Percentiles rank a stretch among this genome's conserved stretches.
phyloP scores from a whole-genome alignment of 2,113 vertebrate genomes.

The Hyla sarda region DNA sequence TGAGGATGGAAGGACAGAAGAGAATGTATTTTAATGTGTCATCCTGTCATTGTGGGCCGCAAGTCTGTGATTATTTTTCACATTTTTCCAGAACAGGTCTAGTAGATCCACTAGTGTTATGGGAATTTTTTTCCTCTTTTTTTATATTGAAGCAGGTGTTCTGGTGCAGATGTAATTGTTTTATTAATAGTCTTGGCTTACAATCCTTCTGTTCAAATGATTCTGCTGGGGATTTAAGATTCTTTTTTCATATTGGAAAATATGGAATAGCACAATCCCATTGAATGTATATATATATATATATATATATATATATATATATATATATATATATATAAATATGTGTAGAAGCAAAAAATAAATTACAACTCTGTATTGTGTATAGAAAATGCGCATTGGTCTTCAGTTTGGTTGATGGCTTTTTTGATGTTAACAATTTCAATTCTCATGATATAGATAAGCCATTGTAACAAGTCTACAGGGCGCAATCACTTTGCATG shows the following conservation, averaged over 20 bases:
- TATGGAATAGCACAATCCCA: neutral
- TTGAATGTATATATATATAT: neutral
- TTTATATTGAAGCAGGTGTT: conserved; percentile 32
- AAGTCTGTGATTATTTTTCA: conserved; percentile 27
- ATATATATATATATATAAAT: too few species aligned
- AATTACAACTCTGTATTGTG: neutral
- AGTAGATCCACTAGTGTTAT: conserved; percentile 25
- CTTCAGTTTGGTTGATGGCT: neutral
- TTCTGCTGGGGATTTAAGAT: neutral
- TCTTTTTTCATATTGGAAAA: neutral
- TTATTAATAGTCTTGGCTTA: conserved; percentile 33
- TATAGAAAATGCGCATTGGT: neutral
- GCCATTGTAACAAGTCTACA: neutral
- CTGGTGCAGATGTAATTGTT: conserved; percentile 31
- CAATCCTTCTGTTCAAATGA: conserved; percentile 29
- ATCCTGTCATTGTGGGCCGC: conserved; percentile 30
- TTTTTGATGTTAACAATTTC: neutral
- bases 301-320: too few species aligned
- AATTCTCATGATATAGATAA: neutral
- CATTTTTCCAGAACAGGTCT: conserved; percentile 24
- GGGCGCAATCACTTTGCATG: neutral
- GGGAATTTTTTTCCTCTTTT: neutral
- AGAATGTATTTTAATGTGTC: conserved; percentile 32
- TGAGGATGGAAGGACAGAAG: conserved; percentile 9
- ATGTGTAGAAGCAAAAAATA: neutral